Evolutionary conservation across 2,888 invertebrate species (phyloP), one percentile per base, ranked within the genome.

Genomic region (Trichacis sp.): DNA sequence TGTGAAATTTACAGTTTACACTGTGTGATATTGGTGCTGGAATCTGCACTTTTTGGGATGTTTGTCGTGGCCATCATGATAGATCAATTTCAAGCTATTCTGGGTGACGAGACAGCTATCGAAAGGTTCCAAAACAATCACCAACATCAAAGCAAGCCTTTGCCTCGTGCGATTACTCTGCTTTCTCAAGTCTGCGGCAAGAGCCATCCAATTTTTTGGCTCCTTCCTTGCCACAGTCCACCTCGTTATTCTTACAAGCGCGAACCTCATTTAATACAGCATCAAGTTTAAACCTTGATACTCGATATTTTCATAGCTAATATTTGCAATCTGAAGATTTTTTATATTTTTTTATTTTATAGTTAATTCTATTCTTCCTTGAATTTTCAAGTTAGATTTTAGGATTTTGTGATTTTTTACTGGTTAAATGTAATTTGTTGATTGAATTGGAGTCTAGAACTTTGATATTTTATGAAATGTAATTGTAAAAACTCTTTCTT

Each of bases 41-140:
- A 95, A 83, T 91, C 93, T 60, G 88, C 92, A 5, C 85, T 96
- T 19, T 96, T 96, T 85, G 95, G 95, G 6, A 88, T 96, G 80
- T 96, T 96, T 84, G 95, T 95, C 12, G 87, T 92, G 58, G 94
- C 93, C 40, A 94, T 96, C 68, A 89, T 95, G 85, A 90, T 93
- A 72, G 95, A 95, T 86, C 93, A 95, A 85, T 86, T 95, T 70
- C 92, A 93, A 81, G 93, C 93, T 6, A 93, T 95, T 74, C 88
- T 94, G 68, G 89, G 90, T 58, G 95, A 95, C 78, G 94, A 95
- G 84, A 95, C 94, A 15, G 91, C 92, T 0, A 89, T 94, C 0
- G 94, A 95, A 80, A 91, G 92, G 73, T 88, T 93, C 38, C 90
- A 91, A 84, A 87, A 89, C 69, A 89, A 88, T 76, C 91, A 92